Conservation (phyloP, 2,113 vertebrate species). For the Anthoscopus minutus region DNA sequence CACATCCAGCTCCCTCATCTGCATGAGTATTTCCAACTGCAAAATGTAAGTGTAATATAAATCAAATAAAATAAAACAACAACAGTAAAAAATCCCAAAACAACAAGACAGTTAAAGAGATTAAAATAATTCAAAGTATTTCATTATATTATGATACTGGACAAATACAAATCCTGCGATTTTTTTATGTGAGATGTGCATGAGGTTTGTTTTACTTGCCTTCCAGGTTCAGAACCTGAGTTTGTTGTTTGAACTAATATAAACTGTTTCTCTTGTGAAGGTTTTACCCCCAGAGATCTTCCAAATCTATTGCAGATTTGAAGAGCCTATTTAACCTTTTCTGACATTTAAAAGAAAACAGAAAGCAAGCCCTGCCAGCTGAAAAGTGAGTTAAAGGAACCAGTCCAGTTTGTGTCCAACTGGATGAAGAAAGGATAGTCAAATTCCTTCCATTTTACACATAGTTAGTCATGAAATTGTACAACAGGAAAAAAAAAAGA, state of each 20-base stretch:
- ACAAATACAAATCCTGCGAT: not conserved
- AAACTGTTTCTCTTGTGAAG: slow-evolving; percentile 33
- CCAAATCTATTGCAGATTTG: slow-evolving; percentile 68
- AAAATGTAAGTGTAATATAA: not conserved
- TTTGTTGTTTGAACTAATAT: slow-evolving; percentile 39
- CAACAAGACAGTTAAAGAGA: not conserved
- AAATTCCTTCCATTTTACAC: slow-evolving; percentile 78
- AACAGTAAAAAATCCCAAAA: not conserved
- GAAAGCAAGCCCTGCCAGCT: slow-evolving; percentile 65
- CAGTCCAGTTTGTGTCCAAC: slow-evolving; percentile 60
- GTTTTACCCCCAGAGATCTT: slow-evolving; percentile 52
- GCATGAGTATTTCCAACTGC: not conserved
- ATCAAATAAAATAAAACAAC: not conserved
- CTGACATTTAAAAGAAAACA: slow-evolving; percentile 80
- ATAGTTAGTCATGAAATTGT: slow-evolving; percentile 69
- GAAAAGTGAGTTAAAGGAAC: slow-evolving; percentile 68
- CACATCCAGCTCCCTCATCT: not conserved
- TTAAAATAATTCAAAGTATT: not conserved
- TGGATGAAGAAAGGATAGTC: slow-evolving; percentile 62
- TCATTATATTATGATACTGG: not conserved
- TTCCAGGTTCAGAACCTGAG: slow-evolving; percentile 1
- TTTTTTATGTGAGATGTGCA: not conserved
- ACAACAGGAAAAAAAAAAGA: slow-evolving; percentile 26
- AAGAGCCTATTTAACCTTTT: slow-evolving; percentile 71
- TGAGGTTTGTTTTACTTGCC: slow-evolving; percentile 2